These are phyloP conservation scores for Choloepus hoffmanni DNA, from an alignment of 2,113 vertebrate species.

Conservation along the genomic window DNA sequence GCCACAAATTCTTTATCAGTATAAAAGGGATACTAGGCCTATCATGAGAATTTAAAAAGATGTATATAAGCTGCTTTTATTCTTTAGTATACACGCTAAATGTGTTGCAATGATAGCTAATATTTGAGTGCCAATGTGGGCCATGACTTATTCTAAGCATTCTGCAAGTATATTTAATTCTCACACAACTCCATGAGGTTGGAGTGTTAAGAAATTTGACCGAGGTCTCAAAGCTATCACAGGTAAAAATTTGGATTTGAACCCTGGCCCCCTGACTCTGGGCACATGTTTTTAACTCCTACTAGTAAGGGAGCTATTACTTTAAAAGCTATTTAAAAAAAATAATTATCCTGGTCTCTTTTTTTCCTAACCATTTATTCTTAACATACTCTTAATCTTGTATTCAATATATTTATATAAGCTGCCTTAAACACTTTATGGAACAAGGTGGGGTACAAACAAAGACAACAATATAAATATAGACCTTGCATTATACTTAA, in stretches of 20 bases:
- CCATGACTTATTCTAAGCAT: not conserved
- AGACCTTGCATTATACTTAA: not conserved
- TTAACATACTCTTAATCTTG: not conserved
- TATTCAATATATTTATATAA: slow-evolving; percentile 35
- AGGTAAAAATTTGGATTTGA: not conserved
- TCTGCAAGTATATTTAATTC: not conserved
- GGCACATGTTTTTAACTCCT: not conserved
- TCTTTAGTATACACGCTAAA: not conserved
- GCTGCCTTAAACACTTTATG: slow-evolving; percentile 8
- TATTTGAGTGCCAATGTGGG: not conserved
- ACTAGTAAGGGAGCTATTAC: not conserved
- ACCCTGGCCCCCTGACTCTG: not conserved
- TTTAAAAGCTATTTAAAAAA: not conserved
- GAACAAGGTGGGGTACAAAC: not conserved
- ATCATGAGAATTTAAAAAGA: not conserved
- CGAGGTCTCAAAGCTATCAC: not conserved
- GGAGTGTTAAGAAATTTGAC: not conserved
- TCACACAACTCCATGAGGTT: not conserved
- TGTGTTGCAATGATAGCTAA: not conserved
- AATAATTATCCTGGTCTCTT: not conserved
- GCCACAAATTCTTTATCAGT: not conserved
- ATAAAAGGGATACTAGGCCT: not conserved
- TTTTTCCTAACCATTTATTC: not conserved
- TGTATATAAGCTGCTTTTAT: not conserved
- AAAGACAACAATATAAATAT: slow-evolving; percentile 4